Evolutionary conservation across 2,113 vertebrate species (phyloP).

Genomic region (Pholis gunnellus): DNA sequence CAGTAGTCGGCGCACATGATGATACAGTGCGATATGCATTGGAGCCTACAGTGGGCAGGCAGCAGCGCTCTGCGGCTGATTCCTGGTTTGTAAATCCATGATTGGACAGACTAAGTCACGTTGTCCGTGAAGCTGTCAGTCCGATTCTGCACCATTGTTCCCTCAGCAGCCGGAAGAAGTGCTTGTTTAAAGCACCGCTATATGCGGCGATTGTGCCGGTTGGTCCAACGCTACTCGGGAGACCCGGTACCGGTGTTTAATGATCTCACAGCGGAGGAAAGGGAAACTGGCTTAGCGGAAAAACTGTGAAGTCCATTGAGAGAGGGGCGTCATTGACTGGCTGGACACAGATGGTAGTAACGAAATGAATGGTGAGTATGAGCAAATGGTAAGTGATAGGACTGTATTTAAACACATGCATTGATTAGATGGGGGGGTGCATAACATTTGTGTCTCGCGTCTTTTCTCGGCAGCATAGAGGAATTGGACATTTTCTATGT

Average conservation of each 20-base stretch:
- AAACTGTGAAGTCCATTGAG: constrained; percentile 49
- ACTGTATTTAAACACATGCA: constrained; percentile 21
- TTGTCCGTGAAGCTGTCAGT: constrained; percentile 79
- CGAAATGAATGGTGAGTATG: constrained; percentile 83
- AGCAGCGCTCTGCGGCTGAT: constrained; percentile 56
- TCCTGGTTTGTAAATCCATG: constrained; percentile 46
- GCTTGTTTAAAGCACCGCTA: constrained; percentile 44
- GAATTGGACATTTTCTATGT: background rate
- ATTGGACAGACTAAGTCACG: constrained; percentile 83
- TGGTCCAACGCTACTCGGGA: constrained; percentile 1
- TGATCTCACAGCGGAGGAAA: constrained; percentile 38
- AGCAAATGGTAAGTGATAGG: constrained; percentile 15
- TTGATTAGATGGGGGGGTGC: background rate
- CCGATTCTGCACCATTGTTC: constrained; percentile 85
- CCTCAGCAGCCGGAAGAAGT: constrained; percentile 76
- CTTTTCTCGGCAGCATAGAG: background rate
- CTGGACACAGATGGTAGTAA: constrained; percentile 60
- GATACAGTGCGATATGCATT: constrained; percentile 2
- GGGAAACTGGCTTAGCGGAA: constrained; percentile 16
- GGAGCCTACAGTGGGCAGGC: constrained; percentile 28
- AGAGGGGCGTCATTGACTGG: constrained; percentile 67
- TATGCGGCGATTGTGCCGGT: constrained; percentile 63
- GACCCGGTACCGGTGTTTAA: constrained; percentile 10
- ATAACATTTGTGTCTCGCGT: background rate
- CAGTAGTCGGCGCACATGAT: constrained; percentile 32